Base-by-base conservation (phyloP, 2,113 vertebrate genomes). In the Polypterus senegalus region DNA sequence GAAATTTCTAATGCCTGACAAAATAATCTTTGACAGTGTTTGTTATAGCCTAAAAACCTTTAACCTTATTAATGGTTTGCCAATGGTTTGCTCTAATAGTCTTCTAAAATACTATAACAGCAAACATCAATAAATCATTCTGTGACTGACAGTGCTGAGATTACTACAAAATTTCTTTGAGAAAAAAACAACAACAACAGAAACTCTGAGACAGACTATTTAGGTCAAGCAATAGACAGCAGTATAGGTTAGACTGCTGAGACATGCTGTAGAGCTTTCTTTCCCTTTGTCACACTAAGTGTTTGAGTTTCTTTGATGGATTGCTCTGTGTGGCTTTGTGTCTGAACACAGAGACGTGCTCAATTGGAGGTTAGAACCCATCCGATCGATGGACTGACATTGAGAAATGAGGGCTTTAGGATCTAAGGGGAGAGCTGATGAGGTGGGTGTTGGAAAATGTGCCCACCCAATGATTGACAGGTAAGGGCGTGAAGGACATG, bases 311-410 rank as follows among this genome's bases (percentile, higher is more conserved):
- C 58, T 59, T 72, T 87, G 83, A 86, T 88, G 78, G 83, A 88
- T 87, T 83, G 82, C 84, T 79, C 77, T 69, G 76, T 78, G 77
- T 80, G 77, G 78, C 79, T 81, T 81, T 81, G 77, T 86, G 81
- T 85, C 79, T 82, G 80, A 79, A 78, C 79, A 76, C 72, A 72
- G 73, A 74, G 75, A 80, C 76, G 81, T 73, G 74, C 74, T 70
- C 79, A 81, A 77, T 73, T 74, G 76, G 76, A 4, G 80, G 82
- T 80, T 79, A 82, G 81, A 80, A 83, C 79, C 79, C 61, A 79
- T 85, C 79, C 81, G 67, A 85, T 87, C 83, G 71, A 80, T 76
- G 81, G 74, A 70, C 75, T 83, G 90, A 81, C 73, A 62, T 65
- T 87, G 86, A 89, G 77, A 78, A 79, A 84, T 87, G 86, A 84